Evolutionary conservation across 23 tunicate species (phyloP), one percentile per base, ranked within the genome.

Genomic region (Clavelina lepadiformis): DNA sequence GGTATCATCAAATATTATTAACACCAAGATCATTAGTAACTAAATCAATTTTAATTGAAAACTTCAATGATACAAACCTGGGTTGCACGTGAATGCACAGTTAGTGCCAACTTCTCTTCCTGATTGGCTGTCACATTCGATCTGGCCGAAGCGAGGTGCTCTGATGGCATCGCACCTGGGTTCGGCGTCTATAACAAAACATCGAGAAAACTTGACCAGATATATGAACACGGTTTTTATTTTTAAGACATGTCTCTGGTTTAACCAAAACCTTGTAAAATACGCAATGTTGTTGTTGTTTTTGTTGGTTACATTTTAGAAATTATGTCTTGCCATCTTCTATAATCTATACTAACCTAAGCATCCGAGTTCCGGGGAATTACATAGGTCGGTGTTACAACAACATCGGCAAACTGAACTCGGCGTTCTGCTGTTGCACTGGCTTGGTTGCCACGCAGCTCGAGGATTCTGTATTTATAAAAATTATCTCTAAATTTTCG

Each of bases 341-440:
- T 11, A 44, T 15, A 44, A 44, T 11, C 49, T 11, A 44, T 44
- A 44, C 13, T 25, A 22, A 18, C 7, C 59, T 20, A 18, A 25
- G 59, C 59, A 53, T 13, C 7, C 27, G 34, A 21, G 27, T 28
- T 33, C 28, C 22, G 31, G 19, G 2, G 31, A 41, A 30, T 72
- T 72, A 68, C 78, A 72, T 5, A 36, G 36, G 46, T 59, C 68
- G 38, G 33, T 18, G 19, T 20, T 41, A 46, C 78, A 72, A 54
- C 78, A 72, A 45, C 78, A 72, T 27, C 67, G 28, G 57, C 78
- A 72, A 27, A 56, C 55, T 4, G 78, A 72, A 20, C 34, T 45
- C 19, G 67, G 51, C 5, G 67, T 58, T 3, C 51, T 38, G 7
- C 49, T 28, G 68, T 72, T 72, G 68, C 78, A 72, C 35, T 72